These are phyloP conservation scores for Polydesmus complanatus DNA, from an alignment of 2,888 invertebrate species.

Conservation along the genomic window DNA sequence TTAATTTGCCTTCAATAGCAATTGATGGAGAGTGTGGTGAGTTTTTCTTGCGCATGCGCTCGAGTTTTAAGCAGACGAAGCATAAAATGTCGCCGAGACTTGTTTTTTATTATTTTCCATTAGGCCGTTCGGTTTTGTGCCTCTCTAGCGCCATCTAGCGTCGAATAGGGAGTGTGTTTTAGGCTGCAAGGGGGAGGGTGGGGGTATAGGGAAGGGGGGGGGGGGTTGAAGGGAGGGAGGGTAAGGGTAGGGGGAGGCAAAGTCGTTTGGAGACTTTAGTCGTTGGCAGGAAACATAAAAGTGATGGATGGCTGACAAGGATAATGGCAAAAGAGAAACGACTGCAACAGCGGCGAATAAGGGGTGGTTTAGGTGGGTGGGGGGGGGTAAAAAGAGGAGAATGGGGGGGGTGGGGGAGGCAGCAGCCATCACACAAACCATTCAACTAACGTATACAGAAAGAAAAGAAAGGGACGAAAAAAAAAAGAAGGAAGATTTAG, in stretches of 20 bases:
- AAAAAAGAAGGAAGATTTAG: no score
- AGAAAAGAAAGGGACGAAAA: no score
- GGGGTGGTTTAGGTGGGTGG: background rate
- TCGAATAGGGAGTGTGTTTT: background rate
- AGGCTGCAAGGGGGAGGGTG: background rate
- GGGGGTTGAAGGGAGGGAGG: background rate
- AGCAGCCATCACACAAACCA: no score
- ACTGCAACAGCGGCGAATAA: background rate
- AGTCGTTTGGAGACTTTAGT: slow-evolving; percentile 15
- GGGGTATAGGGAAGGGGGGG: background rate
- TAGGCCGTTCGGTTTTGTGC: no score
- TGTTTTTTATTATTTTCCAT: no score
- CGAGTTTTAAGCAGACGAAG: no score
- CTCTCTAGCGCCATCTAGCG: no score
- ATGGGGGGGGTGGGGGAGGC: background rate
- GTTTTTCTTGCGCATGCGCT: no score
- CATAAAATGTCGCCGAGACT: no score
- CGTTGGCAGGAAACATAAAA: slow-evolving; percentile 16
- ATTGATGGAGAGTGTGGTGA: no score
- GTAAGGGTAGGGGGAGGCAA: background rate
- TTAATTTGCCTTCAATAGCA: no score
- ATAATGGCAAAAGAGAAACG: slow-evolving; percentile 8
- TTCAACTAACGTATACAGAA: no score
- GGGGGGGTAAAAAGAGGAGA: slow-evolving; percentile 10
- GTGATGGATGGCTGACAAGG: slow-evolving; percentile 16